Base-by-base conservation (phyloP, 1,140 invertebrate genomes). In the Drosophila bocqueti region DNA sequence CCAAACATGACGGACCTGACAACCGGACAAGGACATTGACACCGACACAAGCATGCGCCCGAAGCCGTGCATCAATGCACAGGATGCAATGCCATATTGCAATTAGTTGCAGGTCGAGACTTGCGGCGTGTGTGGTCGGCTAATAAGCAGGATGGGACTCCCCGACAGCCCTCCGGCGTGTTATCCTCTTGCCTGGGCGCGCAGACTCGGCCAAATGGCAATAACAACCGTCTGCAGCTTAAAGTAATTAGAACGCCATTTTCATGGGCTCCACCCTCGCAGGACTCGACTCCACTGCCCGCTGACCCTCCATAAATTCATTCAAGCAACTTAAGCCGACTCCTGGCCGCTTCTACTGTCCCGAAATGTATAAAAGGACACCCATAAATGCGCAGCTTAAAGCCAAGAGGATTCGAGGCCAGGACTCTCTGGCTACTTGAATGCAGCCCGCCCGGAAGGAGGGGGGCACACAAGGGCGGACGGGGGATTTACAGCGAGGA, bases 181-280 rank as follows among this genome's bases (percentile, higher is more conserved):
- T 74, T 78, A 60, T 85, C 66, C 74, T 85, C 61, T 67, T 29
- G 66, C 40, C 66, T 55, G 34, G 36, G 2, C 66, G 58, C 52
- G 54, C 61, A 74, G 54, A 43, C 45, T 29, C 54, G 18, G 16
- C 21, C 66, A 43, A 59, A 59, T 43, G 40, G 63, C 74, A 81
- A 83, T 87, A 90, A 87, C 81, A 81, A 65, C 52, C 63, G 81
- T 84, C 81, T 84, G 78, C 36, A 84, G 81, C 85, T 89, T 90
- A 89, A 89, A 89, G 84, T 89, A 89, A 89, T 89, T 89, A 89
- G 84, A 84, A 72, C 63, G 78, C 81, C 85, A 89, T 89, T 90
- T 90, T 78, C 78, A 68, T 46, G 64, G 49, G 26, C 24, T 71
- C 49, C 47, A 68, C 64, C 64, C 45, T 55, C 15, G 49, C 71